A percentile compares a stretch with the other conserved stretches of the same genome.
Conservation (phyloP, 2,888 invertebrate genomes). For the Drosophila melanosoma region DNA sequence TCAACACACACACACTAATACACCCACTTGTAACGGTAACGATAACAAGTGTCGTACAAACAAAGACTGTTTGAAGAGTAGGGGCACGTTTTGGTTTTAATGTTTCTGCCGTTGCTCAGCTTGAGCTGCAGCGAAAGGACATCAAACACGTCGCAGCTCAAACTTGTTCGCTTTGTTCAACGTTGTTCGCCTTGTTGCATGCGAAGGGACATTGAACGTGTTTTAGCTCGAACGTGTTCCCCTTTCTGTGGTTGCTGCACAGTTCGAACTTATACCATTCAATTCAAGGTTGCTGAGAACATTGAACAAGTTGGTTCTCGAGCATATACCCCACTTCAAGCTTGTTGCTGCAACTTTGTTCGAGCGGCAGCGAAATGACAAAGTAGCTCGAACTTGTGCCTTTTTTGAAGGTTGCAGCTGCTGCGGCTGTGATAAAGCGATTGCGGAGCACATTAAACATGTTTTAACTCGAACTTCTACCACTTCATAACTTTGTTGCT, state of each 20-base stretch:
- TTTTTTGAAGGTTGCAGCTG: neutral
- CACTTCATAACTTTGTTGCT: neutral
- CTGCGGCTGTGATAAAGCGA: neutral
- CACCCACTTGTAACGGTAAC: slow-evolving; percentile 26
- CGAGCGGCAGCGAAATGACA: neutral
- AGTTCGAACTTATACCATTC: neutral
- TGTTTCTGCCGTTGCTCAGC: slow-evolving; percentile 18
- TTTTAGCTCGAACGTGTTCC: neutral
- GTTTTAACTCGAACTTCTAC: neutral
- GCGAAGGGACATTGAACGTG: neutral
- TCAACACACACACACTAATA: slow-evolving; percentile 13
- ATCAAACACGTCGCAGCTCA: slow-evolving; percentile 52
- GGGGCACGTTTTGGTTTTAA: slow-evolving; percentile 1
- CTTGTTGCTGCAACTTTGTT: neutral
- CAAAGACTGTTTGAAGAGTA: slow-evolving; percentile 38
- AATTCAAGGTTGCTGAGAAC: neutral
- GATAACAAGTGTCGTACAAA: slow-evolving; percentile 75
- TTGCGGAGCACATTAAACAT: neutral
- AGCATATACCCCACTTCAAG: neutral
- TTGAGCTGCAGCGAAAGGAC: slow-evolving; percentile 45
- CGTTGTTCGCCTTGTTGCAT: neutral
- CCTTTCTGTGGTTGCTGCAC: neutral
- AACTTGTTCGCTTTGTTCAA: neutral
- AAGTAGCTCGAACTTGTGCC: neutral
- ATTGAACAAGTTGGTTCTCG: neutral